A percentile compares a stretch with the other conserved stretches of the same genome.
These are phyloP conservation scores for Cherax destructor DNA, from an alignment of 1,140 invertebrate genomes.

Conservation along the genomic window DNA sequence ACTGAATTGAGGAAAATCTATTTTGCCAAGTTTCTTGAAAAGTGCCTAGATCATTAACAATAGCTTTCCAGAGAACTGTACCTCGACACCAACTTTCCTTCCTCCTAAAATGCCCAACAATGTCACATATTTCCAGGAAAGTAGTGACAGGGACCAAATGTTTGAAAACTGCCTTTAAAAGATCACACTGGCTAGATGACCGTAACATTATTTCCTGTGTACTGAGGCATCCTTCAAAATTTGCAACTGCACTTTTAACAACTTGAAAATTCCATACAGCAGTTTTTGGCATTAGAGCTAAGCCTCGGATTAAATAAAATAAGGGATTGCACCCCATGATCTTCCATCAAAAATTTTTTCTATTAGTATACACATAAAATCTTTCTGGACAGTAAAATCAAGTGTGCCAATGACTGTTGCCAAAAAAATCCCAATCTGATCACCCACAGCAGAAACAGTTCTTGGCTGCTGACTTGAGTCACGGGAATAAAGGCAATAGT, in stretches of 20 bases:
- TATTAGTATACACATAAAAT: slow-evolving; percentile 14
- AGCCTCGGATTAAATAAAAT: slow-evolving; percentile 31
- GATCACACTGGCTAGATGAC: slow-evolving; percentile 58
- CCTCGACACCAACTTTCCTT: slow-evolving; percentile 55
- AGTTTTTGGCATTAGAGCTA: slow-evolving; percentile 20
- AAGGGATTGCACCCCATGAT: slow-evolving; percentile 56
- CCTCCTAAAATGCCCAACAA: slow-evolving; percentile 45
- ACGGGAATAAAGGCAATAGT: slow-evolving; percentile 56
- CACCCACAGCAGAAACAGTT: slow-evolving; percentile 14
- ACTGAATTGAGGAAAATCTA: background rate
- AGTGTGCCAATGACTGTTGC: background rate
- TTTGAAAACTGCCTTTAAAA: slow-evolving; percentile 40
- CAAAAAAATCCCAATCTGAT: slow-evolving; percentile 24
- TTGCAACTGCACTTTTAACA: slow-evolving; percentile 34
- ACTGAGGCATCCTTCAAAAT: slow-evolving; percentile 47
- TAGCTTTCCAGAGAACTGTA: slow-evolving; percentile 18
- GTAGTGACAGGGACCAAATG: slow-evolving; percentile 14
- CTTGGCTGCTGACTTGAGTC: slow-evolving; percentile 5
- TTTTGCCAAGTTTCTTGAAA: slow-evolving; percentile 1
- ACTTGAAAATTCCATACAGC: slow-evolving; percentile 34
- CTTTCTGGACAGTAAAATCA: background rate
- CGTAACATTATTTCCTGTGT: slow-evolving; percentile 51
- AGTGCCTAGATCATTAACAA: slow-evolving; percentile 1
- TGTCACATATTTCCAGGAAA: slow-evolving; percentile 46
- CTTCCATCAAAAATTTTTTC: slow-evolving; percentile 39